A percentile compares a stretch with the other conserved stretches of the same genome.
These are phyloP conservation scores for Idaea straminata DNA, from an alignment of 2,888 invertebrate species.

Conservation along the genomic window DNA sequence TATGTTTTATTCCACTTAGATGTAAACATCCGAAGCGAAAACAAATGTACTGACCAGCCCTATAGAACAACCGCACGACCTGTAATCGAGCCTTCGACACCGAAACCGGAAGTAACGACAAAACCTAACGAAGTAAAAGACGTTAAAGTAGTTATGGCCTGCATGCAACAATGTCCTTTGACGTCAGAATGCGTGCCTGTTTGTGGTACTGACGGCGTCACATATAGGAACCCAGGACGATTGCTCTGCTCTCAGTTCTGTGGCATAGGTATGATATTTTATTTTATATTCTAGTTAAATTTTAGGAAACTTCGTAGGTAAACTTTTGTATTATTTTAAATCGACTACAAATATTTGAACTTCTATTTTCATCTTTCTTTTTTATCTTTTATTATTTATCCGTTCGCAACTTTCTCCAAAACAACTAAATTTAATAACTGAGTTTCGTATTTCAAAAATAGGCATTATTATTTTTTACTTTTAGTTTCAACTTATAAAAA, in stretches of 20 bases:
- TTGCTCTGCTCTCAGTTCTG: slow-evolving; percentile 44
- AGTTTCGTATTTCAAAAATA: not conserved
- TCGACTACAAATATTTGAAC: too few species aligned
- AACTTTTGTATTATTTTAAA: too few species aligned
- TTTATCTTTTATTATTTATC: slow-evolving; percentile 26
- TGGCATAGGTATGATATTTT: slow-evolving; percentile 41
- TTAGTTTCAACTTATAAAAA: not conserved
- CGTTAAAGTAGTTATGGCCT: slow-evolving; percentile 7
- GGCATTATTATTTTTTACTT: too few species aligned
- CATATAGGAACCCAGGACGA: slow-evolving; percentile 44
- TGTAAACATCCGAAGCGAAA: not conserved
- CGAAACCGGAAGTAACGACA: not conserved
- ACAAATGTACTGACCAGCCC: not conserved
- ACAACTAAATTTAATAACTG: not conserved
- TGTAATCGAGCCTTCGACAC: not conserved
- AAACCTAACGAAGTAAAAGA: not conserved
- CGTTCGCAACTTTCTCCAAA: not conserved
- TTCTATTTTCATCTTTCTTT: not conserved
- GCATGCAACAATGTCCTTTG: slow-evolving; percentile 26
- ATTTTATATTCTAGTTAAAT: not conserved
- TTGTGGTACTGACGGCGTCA: slow-evolving; percentile 43
- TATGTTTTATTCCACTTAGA: not conserved
- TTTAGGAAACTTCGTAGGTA: too few species aligned
- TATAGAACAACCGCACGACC: not conserved
- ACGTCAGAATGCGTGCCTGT: slow-evolving; percentile 61